phyloP scores from a whole-genome alignment of 2,113 vertebrate genomes.

The Etia nguti region DNA sequence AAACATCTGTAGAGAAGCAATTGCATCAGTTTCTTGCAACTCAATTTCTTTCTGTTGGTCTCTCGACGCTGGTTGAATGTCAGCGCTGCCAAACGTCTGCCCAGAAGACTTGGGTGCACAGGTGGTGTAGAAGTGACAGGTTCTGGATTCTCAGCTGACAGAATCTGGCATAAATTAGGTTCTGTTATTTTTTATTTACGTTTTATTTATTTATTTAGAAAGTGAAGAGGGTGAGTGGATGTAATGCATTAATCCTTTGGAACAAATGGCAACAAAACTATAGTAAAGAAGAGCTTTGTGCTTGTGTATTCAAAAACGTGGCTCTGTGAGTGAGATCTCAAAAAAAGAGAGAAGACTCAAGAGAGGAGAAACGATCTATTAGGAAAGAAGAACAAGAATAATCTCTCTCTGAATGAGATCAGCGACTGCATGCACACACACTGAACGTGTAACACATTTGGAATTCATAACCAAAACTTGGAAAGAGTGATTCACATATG shows the following conservation, averaged over 20 bases:
- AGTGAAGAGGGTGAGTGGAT: neutral
- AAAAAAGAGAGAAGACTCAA: neutral
- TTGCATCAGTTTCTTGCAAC: neutral
- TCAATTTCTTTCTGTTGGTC: neutral
- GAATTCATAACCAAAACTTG: constrained; percentile 19
- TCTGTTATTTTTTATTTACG: neutral
- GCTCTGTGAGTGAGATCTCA: neutral
- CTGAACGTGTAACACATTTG: neutral
- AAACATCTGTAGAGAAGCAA: neutral
- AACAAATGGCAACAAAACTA: neutral
- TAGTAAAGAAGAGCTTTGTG: neutral
- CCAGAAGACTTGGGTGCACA: neutral
- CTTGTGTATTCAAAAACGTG: neutral
- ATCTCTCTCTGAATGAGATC: neutral
- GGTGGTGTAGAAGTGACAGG: neutral
- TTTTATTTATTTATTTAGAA: neutral
- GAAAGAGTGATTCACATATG: neutral
- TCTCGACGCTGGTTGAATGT: neutral
- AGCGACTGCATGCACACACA: neutral
- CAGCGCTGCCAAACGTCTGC: neutral
- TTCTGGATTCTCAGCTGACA: neutral
- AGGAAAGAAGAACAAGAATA: neutral
- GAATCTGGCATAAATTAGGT: neutral
- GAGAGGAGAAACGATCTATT: neutral
- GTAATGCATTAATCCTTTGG: neutral